Evolutionary conservation across 1,140 invertebrate genomes (phyloP).

Genomic region (Alviniconcha marisindica): DNA sequence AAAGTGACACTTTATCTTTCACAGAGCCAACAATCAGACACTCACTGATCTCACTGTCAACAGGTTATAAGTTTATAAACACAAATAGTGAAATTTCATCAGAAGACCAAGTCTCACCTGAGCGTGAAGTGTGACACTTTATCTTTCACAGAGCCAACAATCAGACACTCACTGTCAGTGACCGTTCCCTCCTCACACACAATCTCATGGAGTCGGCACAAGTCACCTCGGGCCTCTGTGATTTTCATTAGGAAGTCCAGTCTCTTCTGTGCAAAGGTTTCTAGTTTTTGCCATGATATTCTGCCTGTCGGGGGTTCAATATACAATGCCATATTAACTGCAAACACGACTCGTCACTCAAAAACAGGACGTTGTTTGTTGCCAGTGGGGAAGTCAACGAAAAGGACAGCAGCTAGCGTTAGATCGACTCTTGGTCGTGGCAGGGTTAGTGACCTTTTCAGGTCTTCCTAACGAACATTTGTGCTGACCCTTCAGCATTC

Average conservation of each 20-base stretch:
- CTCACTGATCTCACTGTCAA: too few species aligned
- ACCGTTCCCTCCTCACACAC: conserved; percentile 41
- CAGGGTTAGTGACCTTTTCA: too few species aligned
- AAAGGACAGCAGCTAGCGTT: too few species aligned
- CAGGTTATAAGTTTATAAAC: too few species aligned
- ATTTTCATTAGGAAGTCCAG: conserved; percentile 53
- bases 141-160: conserved; percentile 56
- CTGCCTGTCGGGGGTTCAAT: conserved; percentile 52
- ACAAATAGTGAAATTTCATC: too few species aligned
- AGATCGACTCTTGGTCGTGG: too few species aligned
- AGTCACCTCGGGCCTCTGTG: conserved; percentile 35
- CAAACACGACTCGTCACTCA: too few species aligned
- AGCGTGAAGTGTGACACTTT: conserved; percentile 59
- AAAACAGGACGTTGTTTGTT: too few species aligned
- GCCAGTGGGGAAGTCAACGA: too few species aligned
- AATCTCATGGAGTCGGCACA: conserved; percentile 45
- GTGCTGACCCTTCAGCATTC: too few species aligned
- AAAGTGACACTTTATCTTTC: conserved; percentile 60
- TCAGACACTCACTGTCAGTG: conserved; percentile 53
- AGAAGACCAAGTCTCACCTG: too few species aligned
- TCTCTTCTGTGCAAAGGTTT: conserved; percentile 47
- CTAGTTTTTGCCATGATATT: conserved; percentile 52
- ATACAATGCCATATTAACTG: conserved; percentile 58
- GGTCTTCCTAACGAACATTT: too few species aligned
- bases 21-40: conserved; percentile 52